Base-by-base conservation (phyloP, 1,140 invertebrate genomes). In the Eufriesea mexicana region DNA sequence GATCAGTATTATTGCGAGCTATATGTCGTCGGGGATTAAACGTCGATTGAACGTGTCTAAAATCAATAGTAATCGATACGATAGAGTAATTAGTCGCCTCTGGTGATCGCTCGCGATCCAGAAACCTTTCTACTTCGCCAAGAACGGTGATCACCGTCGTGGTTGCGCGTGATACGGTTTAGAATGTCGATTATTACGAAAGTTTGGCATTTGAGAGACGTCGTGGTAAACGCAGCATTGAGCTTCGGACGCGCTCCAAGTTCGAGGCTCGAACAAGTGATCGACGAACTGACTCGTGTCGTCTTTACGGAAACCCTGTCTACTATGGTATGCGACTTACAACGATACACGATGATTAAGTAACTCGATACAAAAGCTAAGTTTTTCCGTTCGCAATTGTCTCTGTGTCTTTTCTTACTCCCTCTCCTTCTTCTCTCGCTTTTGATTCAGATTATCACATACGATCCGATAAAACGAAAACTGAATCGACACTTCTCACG, bases 1-100 rank as follows among this genome's bases (percentile, higher is more conserved):
- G 88, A 88, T 89, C 86, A 84, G 35, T 61, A 88, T 75, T 86
- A 89, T 61, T 89, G 84, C 84, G 67, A 76, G 71, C 74, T 84
- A 87, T 49, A 83, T 42, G 45, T 14, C 45, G 23, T 59, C 20
- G n/a, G 55, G n/a, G 49, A 28, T 66, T 71, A 59, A 71, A 80
- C n/a, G 79, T 85, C 73, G 74, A 42, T 67, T 8, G 70, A 68
- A 73, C 55, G 47, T 79, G 42, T 55, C 76, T 85, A 83, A 82
- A 66, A 49, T 61, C 10, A 62, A 74, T 55, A 28, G 16, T n/a
- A 80, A 74, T 87, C 59, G 59, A 25, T 84, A 77, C 45, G 75
- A 49, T 45, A 28, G 51, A 74, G 16, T 74, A 76, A 54, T 61
- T 49, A 49, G n/a, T 67, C 47, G 42, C 18, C 66, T 47, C 51